Base-by-base conservation (phyloP, 2,113 vertebrate species). In the Micronisus gabar region DNA sequence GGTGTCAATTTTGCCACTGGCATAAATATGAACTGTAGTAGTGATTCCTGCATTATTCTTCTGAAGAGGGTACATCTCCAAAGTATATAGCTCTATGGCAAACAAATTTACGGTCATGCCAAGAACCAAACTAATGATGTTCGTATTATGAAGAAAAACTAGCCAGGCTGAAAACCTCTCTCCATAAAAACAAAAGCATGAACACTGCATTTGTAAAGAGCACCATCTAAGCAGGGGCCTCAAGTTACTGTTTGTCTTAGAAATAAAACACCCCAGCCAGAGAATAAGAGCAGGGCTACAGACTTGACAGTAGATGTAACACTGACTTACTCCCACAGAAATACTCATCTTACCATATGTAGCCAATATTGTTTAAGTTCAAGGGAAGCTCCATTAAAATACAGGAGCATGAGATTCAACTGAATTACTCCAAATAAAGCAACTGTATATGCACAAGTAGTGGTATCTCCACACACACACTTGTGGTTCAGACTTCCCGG, bases 391-490 rank as follows among this genome's bases (percentile, higher is more conserved):
- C 38, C 59, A 32, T 40, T 53, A 23, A 55, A 83, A 67, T 47
- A 36, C 20, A 58, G 43, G n/a, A 89, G 59, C 32, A 16, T 14
- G 52, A 86, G 55, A 48, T 26, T 76, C 7, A 71, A 0, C 36
- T 15, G 72, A n/a, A n/a, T 81, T 12, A 8, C 18, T 53, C 75
- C 30, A 90, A 43, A 15, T 38, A 15, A 48, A 86, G 71, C 34
- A 59, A 6, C 7, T 25, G 59, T 3, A 3, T 5, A 2, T 10
- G 52, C 17, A 18, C 40, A 30, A 6, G 80, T 5, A 58, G 26
- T 1, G 3, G 0, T 3, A 8, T 10, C 38, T 53, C 15, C 73
- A 40, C 50, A 27, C 47, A 3, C 8, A 3, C 8, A 0, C 23
- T 20, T 2, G 0, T 3, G 48, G 63, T 5, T 84, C 48, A 17